Evolutionary conservation across 1,140 invertebrate species (phyloP).

Genomic region (Nebria ingens): DNA sequence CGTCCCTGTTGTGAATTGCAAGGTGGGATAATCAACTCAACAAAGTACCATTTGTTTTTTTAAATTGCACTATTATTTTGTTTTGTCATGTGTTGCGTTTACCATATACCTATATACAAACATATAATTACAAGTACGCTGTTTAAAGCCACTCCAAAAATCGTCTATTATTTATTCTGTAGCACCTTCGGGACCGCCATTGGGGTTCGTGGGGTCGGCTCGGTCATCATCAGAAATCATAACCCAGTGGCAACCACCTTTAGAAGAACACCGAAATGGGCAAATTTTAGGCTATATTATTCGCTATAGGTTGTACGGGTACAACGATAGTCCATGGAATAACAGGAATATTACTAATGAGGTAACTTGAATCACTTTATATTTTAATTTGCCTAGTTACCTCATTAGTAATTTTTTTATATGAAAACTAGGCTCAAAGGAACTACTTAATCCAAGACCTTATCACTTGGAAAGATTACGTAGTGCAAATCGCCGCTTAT

Average conservation of each 20-base stretch:
- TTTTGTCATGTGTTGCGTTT: background rate
- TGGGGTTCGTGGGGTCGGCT: constrained; percentile 84
- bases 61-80: background rate
- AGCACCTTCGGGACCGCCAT: constrained; percentile 82
- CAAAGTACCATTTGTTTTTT: too few species aligned
- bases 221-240: constrained; percentile 91
- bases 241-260: constrained; percentile 92
- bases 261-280: constrained; percentile 88
- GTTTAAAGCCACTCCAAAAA: background rate
- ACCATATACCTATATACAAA: background rate
- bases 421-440: constrained; percentile 53
- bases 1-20: background rate
- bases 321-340: constrained; percentile 82
- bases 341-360: constrained; percentile 86
- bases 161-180: constrained; percentile 18
- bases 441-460: constrained; percentile 88
- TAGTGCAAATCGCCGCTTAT: constrained; percentile 93
- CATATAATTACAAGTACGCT: background rate
- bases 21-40: constrained; percentile 2
- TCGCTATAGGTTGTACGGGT: constrained; percentile 81
- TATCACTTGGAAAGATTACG: constrained; percentile 97
- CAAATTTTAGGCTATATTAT: constrained; percentile 89
- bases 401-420: constrained; percentile 15
- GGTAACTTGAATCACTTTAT: constrained; percentile 22
- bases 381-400: background rate